Base-by-base conservation (phyloP, 1,140 invertebrate species). In the Sarcophaga bullata region DNA sequence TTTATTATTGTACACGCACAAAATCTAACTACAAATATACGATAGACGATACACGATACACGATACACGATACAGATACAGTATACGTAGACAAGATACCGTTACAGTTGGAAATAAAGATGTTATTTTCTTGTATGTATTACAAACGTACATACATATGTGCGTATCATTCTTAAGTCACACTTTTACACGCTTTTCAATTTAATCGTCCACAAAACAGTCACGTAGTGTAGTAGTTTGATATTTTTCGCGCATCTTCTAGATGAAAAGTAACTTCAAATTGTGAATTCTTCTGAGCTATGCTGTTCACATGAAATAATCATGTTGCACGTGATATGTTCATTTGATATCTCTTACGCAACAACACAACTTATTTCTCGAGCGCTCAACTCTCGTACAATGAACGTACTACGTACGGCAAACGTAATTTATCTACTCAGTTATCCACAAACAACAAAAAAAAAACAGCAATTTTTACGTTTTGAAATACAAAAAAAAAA, bases 241-340 rank as follows among this genome's bases (percentile, higher is more conserved):
- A 19, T 50, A 78, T 78, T 25, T 52, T 17, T 50, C 19, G 75
- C 48, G 48, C 75, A 78, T 78, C 75, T 50, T 50, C 75, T 50
- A 19, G 73, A 37, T 78, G 75, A 78, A 52, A 78, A 78, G 8
- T 17, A 78, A 25, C 75, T 78, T 78, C 52, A 48, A 52, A 25
- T 78, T 78, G 75, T 50, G 75, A 19, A 78, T 76, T 76, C 17
- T 78, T 78, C 19, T 48, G 17, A 50, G 48, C 1, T n/a, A n/a
- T n/a, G 25, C 75, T 78, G 75, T 50, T 78, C 75, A 78, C 75
- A 78, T 78, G 62, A 78, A 78, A 78, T 78, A 78, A 78, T 78
- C 75, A 78, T 78, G 17, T 19, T 19, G 75, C 75, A 78, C 75
- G 75, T 78, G 75, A 78, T 78, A 49, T 78, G 75, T 78, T 78